Evolutionary conservation across 2,113 vertebrate genomes (phyloP), one percentile per base, ranked within the genome.

Genomic region (Pseudorasbora parva): DNA sequence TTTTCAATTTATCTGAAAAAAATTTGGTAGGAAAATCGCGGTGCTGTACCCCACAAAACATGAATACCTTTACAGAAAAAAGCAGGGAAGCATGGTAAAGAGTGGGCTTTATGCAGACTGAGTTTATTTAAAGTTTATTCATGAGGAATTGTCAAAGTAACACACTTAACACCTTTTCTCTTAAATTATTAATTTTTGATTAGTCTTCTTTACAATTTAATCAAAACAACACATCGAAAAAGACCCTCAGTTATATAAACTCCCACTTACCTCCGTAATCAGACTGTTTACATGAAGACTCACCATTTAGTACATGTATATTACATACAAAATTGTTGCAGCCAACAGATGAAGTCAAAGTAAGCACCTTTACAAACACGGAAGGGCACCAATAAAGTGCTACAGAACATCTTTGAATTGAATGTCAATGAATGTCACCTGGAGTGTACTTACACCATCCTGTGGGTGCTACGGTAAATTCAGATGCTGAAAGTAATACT

Each of bases 401-500:
- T 45, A 23, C 5, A 72, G 37, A 45, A 72, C 10, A 6, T 72
- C 10, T 47, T 25, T 47, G 69, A 72, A 72, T 72, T 45, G 21
- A 72, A 72, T 72, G 69, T 47, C 69, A 72, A 15, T 54, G 23
- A 15, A 75, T 75, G 45, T 30, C 72, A 75, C 47, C 27, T 33
- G 72, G 23, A 51, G 72, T 75, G 72, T 51, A 54, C 8, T 54
- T 47, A 30, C 15, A 79, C 59, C 41, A 64, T 49, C 59, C 41
- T 64, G 41, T 79, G 77, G 37, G 9, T 64, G 56, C 56, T 60
- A 43, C 7, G 14, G 54, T 78, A 78, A 79, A 79, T 27, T 79
- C 77, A 64, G 54, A 78, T 78, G 56, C 77, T 79, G 59, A 79
- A 79, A 79, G 62, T 10, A 78, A 64, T 79, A 49, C 37, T 49